These are phyloP conservation scores for Zhengitettix transpicula DNA, from an alignment of 2,888 invertebrate species.

Conservation along the genomic window DNA sequence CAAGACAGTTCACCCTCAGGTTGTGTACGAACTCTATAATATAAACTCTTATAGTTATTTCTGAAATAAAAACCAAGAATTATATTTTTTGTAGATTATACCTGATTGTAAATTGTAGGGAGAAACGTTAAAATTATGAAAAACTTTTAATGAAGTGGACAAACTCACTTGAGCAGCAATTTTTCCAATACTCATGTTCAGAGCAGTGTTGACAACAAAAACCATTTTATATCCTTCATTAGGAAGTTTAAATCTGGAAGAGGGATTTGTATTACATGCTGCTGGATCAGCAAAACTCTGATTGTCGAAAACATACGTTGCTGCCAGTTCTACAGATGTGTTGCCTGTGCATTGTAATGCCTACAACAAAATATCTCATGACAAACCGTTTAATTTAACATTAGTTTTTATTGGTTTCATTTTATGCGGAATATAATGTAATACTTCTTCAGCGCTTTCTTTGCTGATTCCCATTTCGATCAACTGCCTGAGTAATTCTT, in stretches of 20 bases:
- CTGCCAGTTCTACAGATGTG: not conserved
- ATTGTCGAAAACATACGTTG: not conserved
- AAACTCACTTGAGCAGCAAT: conserved; percentile 32
- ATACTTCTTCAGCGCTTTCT: conserved; percentile 26
- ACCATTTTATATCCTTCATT: conserved; percentile 40
- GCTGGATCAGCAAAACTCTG: not conserved
- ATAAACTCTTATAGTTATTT: too few relatives aligned
- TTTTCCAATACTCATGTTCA: conserved; percentile 46
- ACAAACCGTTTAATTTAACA: not conserved
- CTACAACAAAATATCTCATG: not conserved
- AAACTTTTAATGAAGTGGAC: too few relatives aligned
- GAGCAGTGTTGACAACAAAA: conserved; percentile 39
- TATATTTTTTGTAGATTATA: too few relatives aligned
- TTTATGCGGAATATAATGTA: not conserved
- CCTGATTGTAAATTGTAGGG: too few relatives aligned
- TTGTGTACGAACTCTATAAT: too few relatives aligned
- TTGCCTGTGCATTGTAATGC: not conserved
- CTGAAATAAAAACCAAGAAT: too few relatives aligned
- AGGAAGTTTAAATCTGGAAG: conserved; percentile 16
- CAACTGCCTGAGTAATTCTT: conserved; percentile 23
- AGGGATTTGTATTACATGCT: not conserved
- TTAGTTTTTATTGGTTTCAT: too few relatives aligned
- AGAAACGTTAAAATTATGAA: too few relatives aligned
- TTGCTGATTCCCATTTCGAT: conserved; percentile 29
- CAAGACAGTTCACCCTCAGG: too few relatives aligned